Evolutionary conservation across 2,113 vertebrate genomes (phyloP), one percentile per base, ranked within the genome.

Genomic region (Emydura subglobosa): DNA sequence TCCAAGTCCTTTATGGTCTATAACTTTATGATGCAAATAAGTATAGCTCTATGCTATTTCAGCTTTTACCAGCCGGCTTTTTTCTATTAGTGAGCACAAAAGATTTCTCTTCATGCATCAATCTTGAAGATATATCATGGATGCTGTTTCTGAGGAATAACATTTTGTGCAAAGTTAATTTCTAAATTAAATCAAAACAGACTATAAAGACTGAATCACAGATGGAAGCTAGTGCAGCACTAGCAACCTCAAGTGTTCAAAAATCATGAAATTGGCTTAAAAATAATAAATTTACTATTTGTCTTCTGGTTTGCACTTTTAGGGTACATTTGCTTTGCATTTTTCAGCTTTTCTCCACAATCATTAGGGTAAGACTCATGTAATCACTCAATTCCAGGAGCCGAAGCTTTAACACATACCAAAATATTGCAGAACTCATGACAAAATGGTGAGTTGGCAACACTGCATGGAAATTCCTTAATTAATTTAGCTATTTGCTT

Each of bases 321-420:
- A 78, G 39, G n/a, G 87, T 5, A 44, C 0, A 1, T 34, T 12
- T 12, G 21, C 10, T 34, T 53, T 10, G 61, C 6, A 1, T 54
- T 78, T 1, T 25, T 29, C 14, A 76, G 31, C 25, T 14, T 79
- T 1, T 88, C 6, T 57, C 82, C 72, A 44, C 51, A 25, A 39
- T 2, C 42, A 76, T 5, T 72, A n/a, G 47, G 21, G 50, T 29
- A 34, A 49, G 44, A 14, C 47, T 25, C 24, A 59, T 59, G 3
- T 16, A 1, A 92, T n/a, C 4, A 55, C 24, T 55, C 57, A 7
- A 88, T 74, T 39, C 79, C 85, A 90, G 61, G 21, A 85, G 50
- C 21, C 47, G 14, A 39, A 5, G 68, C 10, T 12, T 42, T 24
- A 68, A 57, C 0, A 0, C 39, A 61, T n/a, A 86, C 87, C 50